Conservation (phyloP, 2,113 vertebrate species). For the Poecilia latipinna region DNA sequence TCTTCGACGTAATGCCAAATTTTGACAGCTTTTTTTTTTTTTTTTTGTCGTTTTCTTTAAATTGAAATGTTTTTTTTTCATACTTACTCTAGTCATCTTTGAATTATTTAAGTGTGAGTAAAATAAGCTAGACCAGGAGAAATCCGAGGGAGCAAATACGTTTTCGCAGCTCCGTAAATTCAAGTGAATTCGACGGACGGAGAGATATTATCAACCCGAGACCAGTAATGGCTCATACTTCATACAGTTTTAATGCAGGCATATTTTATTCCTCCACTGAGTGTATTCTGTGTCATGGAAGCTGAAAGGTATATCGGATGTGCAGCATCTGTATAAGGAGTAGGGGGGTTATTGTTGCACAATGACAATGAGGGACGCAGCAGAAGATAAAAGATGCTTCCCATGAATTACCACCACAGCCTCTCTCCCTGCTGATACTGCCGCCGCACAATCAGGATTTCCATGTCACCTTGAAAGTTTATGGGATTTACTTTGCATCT, state of each 20-base stretch:
- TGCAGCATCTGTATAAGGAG: neutral
- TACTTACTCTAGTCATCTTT: too few relatives aligned
- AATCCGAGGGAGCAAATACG: neutral
- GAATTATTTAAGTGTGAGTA: neutral
- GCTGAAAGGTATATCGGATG: neutral
- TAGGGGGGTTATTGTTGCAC: slow-evolving; percentile 3
- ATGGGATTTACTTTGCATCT: slow-evolving; percentile 41
- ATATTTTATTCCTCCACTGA: slow-evolving; percentile 11
- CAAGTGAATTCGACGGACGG: slow-evolving; percentile 31
- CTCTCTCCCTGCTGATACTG: slow-evolving; percentile 16
- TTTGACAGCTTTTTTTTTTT: too few relatives aligned
- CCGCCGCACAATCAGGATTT: slow-evolving; percentile 35
- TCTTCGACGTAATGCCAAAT: neutral
- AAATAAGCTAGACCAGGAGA: neutral
- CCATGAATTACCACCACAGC: slow-evolving; percentile 23
- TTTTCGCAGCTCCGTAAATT: neutral
- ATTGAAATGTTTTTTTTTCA: too few relatives aligned
- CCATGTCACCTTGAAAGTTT: slow-evolving; percentile 61
- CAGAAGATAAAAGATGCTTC: slow-evolving; percentile 47
- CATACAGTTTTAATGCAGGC: slow-evolving; percentile 23
- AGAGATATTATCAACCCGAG: slow-evolving; percentile 13
- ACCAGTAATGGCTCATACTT: slow-evolving; percentile 10
- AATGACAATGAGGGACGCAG: slow-evolving; percentile 14
- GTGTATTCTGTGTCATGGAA: slow-evolving; percentile 1
- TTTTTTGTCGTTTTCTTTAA: too few relatives aligned